Evolutionary conservation across 2,888 invertebrate genomes (phyloP).

Genomic region (Andrena hattorfiana): DNA sequence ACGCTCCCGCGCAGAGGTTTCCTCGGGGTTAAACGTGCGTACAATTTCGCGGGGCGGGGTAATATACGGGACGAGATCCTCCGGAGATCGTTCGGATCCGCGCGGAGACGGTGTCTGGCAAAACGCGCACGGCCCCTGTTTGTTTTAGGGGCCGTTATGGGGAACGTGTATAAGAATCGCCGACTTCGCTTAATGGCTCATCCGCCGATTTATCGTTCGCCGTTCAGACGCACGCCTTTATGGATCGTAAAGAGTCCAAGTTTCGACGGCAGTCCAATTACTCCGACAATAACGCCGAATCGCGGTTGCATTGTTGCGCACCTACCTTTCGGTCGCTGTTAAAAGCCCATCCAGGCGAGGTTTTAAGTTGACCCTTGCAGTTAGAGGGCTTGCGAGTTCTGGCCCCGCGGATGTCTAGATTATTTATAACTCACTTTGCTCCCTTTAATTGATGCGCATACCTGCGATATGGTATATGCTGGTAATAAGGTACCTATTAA

Average conservation of each 20-base stretch:
- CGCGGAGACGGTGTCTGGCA: slow-evolving; percentile 48
- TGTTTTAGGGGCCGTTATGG: slow-evolving; percentile 72
- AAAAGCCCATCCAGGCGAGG: background rate
- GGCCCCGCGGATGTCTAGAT: too few species aligned
- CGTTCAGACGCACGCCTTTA: slow-evolving; percentile 72
- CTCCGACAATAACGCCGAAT: slow-evolving; percentile 65
- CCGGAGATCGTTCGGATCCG: slow-evolving; percentile 59
- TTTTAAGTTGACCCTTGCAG: too few species aligned
- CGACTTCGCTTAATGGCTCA: slow-evolving; percentile 75
- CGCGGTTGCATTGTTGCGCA: slow-evolving; percentile 60
- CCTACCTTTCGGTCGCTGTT: background rate
- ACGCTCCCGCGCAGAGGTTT: slow-evolving; percentile 39
- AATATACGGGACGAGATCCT: slow-evolving; percentile 75
- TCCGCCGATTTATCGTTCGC: slow-evolving; percentile 77
- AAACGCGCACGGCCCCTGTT: slow-evolving; percentile 64
- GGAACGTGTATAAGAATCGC: slow-evolving; percentile 65
- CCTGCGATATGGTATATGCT: too few species aligned
- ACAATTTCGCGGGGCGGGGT: slow-evolving; percentile 65
- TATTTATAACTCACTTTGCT: too few species aligned
- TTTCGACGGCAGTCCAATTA: slow-evolving; percentile 77
- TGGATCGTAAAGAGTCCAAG: slow-evolving; percentile 79
- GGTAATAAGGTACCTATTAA: background rate
- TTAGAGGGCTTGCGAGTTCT: too few species aligned
- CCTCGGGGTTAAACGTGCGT: slow-evolving; percentile 63
- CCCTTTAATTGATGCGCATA: too few species aligned